A percentile compares a stretch with the other conserved stretches of the same genome.
These are phyloP conservation scores for Drosophila elegans DNA, from an alignment of 1,140 invertebrate genomes.

Conservation along the genomic window DNA sequence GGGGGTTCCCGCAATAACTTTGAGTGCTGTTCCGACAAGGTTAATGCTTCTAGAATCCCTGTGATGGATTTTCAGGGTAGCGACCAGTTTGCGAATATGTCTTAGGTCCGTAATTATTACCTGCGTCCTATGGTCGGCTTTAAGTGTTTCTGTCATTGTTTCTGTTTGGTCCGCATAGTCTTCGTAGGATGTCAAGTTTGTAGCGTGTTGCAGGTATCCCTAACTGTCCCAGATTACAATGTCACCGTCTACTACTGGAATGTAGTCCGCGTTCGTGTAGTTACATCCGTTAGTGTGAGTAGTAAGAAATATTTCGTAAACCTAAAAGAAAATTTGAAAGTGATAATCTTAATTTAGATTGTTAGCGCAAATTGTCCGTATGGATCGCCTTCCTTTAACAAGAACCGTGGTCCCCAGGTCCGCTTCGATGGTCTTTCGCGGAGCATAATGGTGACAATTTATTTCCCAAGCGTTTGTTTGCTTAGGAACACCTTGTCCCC, in stretches of 20 bases:
- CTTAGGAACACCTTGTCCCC: background rate
- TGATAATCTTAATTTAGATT: background rate
- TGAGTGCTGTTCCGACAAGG: no score
- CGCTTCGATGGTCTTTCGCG: no score
- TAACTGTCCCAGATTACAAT: background rate
- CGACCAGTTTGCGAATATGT: no score
- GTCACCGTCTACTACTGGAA: no score
- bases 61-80: no score
- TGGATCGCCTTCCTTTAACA: background rate
- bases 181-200: background rate
- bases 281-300: background rate
- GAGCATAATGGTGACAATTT: no score
- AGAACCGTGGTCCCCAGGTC: background rate
- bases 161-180: background rate
- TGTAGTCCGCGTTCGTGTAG: background rate
- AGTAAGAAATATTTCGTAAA: background rate
- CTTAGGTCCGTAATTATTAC: no score
- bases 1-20: no score
- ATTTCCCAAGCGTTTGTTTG: background rate
- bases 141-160: no score
- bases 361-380: background rate
- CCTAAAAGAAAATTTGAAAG: background rate
- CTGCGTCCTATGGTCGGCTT: no score
- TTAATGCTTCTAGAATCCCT: no score
- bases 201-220: background rate